phyloP scores from a whole-genome alignment of 2,888 invertebrate genomes.

The Hyppa rectilinea region DNA sequence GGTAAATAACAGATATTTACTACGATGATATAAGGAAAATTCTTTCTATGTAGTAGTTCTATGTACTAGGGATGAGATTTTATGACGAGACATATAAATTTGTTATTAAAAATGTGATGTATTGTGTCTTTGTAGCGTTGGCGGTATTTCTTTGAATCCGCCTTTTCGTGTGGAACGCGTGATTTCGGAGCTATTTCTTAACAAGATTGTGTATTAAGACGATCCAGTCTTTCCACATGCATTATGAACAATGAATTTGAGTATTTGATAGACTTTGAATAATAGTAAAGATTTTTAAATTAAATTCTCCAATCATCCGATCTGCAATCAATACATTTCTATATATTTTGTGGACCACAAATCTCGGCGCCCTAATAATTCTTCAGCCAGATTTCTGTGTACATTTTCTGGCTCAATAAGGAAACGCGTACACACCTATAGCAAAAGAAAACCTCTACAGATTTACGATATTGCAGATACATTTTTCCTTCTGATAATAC shows the following conservation, averaged over 20 bases:
- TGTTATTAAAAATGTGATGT: constrained; percentile 58
- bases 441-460: constrained; percentile 25
- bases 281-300: neutral
- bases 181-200: constrained; percentile 16
- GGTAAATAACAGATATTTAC: constrained; percentile 70
- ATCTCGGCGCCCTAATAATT: constrained; percentile 14
- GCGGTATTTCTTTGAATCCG: constrained; percentile 54
- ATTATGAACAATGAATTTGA: neutral
- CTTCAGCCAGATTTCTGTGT: constrained; percentile 27
- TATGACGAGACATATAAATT: constrained; percentile 49
- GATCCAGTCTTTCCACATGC: neutral
- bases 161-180: constrained; percentile 22
- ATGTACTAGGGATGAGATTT: constrained; percentile 49
- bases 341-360: constrained; percentile 9
- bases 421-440: constrained; percentile 11
- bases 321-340: constrained; percentile 34
- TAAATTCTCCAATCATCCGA: neutral
- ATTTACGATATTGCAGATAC: constrained; percentile 54
- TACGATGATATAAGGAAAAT: constrained; percentile 62
- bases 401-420: constrained; percentile 43
- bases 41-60: constrained; percentile 47
- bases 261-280: neutral
- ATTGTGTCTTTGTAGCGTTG: constrained; percentile 45
- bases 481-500: constrained; percentile 43
- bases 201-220: constrained; percentile 4